Base-by-base conservation (phyloP, 2,888 invertebrate genomes). In the Diarsia dahlii region DNA sequence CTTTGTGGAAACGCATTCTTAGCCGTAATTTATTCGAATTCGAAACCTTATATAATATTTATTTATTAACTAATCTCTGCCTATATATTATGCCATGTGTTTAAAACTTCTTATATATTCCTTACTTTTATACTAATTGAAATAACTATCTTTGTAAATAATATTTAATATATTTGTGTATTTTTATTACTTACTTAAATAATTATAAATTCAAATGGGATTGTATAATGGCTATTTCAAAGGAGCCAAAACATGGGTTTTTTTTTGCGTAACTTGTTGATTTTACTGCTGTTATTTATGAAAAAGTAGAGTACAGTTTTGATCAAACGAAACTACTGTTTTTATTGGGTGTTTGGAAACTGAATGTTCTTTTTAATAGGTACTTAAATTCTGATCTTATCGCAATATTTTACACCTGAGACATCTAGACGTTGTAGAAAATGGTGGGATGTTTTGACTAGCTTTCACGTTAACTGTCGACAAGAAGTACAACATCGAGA, bases 71-170 rank as follows among this genome's bases (percentile, higher is more conserved):
- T 48, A 8, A 48, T 18, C 12, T 18, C 12, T 60, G 12, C 6
- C 8, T 23, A 72, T 13, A 2, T 5, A 13, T 56, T 39, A n/a
- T n/a, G n/a, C n/a, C n/a, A n/a, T n/a, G 3, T 12, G n/a, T 71
- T n/a, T n/a, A 28, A 65, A n/a, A 12, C 12, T 66, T n/a, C 68
- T 18, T 18, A 28, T 45, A 28, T 50, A 34, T 60, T 12, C 58
- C 60, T n/a, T n/a, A n/a, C n/a, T n/a, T n/a, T n/a, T n/a, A 13
- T 28, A 74, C 45, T 74, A 46, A 74, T 45, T 48, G 5, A 62
- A 18, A n/a, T 48, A 23, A 23, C 15, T 5, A 20, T 60, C 12
- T 63, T 46, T 62, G 46, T 52, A 48, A 46, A 54, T 56, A 76
- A 76, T 39, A 39, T 20, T 20, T 28, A 20, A 15, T 28, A 46